Evolutionary conservation across 1,140 invertebrate species (phyloP).

Genomic region (Coboldia fuscipes): DNA sequence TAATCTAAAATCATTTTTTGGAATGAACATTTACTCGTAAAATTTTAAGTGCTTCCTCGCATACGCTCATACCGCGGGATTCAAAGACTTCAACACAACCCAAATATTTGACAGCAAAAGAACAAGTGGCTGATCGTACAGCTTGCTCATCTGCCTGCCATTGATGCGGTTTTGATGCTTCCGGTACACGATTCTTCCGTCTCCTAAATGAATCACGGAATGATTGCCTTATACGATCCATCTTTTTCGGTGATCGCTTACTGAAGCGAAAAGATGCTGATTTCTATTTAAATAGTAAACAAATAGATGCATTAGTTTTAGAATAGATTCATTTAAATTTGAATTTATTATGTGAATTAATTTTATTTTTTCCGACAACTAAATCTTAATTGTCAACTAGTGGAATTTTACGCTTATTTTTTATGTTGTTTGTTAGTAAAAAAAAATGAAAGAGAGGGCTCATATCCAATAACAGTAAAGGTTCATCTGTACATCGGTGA

Average conservation of each 20-base stretch:
- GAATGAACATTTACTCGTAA: slow-evolving; percentile 41
- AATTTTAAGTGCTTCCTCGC: slow-evolving; percentile 95
- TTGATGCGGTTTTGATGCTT: slow-evolving; percentile 87
- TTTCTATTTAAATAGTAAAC: slow-evolving; percentile 18
- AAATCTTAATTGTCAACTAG: not conserved
- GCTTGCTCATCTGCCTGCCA: slow-evolving; percentile 97
- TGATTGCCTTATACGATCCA: slow-evolving; percentile 79
- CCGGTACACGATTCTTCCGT: slow-evolving; percentile 59
- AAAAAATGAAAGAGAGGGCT: no score
- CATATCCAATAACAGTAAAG: no score
- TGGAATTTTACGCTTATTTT: not conserved
- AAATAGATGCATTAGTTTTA: not conserved
- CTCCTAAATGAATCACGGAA: slow-evolving; percentile 82
- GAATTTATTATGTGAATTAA: not conserved
- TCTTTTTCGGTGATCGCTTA: slow-evolving; percentile 48
- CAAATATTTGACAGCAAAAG: slow-evolving; percentile 95
- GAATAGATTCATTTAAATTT: not conserved
- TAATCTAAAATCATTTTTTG: not conserved
- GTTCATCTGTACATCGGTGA: no score
- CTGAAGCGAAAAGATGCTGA: slow-evolving; percentile 29
- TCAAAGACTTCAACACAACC: slow-evolving; percentile 99
- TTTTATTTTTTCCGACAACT: no score
- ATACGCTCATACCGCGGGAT: slow-evolving; percentile 97
- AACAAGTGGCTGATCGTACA: slow-evolving; percentile 86
- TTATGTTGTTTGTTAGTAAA: not conserved